Conservation (phyloP, 2,888 invertebrate species). For the Mesorhabditis spiculigera region DNA sequence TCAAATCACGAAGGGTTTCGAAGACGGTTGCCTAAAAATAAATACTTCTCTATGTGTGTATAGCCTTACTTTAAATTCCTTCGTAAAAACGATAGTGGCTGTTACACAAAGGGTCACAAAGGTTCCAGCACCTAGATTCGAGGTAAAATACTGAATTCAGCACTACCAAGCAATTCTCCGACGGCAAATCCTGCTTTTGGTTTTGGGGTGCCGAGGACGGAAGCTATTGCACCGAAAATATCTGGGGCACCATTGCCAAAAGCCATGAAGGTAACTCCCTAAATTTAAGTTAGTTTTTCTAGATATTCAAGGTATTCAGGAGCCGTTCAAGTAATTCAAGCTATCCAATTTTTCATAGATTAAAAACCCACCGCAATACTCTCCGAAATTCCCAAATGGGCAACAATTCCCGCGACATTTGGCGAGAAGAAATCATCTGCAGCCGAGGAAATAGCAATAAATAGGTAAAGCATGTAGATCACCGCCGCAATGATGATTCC, state of each 20-base stretch:
- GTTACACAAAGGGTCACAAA: constrained; percentile 69
- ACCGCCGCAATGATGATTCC: constrained; percentile 29
- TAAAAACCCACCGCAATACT: constrained; percentile 61
- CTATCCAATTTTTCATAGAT: not conserved
- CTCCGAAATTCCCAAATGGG: constrained; percentile 61
- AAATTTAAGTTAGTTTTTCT: constrained; percentile 4
- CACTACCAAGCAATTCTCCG: constrained; percentile 59
- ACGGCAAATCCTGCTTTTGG: constrained; percentile 61
- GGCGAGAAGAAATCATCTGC: constrained; percentile 58
- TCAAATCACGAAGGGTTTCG: constrained; percentile 64
- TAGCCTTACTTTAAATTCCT: constrained; percentile 63
- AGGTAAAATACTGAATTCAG: too few relatives aligned
- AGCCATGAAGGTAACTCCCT: constrained; percentile 71
- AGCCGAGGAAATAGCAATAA: constrained; percentile 41
- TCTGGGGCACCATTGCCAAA: constrained; percentile 74
- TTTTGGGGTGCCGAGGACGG: constrained; percentile 57
- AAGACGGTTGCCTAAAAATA: constrained; percentile 12
- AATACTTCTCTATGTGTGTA: constrained; percentile 30
- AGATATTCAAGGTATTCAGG: not conserved
- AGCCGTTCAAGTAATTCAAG: not conserved
- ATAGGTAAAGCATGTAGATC: constrained; percentile 36
- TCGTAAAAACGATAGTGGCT: constrained; percentile 65
- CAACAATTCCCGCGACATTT: constrained; percentile 61
- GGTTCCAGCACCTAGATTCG: constrained; percentile 66
- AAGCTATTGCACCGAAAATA: constrained; percentile 69